Evolutionary conservation across 2,888 invertebrate genomes (phyloP), one percentile per base, ranked within the genome.

Genomic region (Myathropa florea): DNA sequence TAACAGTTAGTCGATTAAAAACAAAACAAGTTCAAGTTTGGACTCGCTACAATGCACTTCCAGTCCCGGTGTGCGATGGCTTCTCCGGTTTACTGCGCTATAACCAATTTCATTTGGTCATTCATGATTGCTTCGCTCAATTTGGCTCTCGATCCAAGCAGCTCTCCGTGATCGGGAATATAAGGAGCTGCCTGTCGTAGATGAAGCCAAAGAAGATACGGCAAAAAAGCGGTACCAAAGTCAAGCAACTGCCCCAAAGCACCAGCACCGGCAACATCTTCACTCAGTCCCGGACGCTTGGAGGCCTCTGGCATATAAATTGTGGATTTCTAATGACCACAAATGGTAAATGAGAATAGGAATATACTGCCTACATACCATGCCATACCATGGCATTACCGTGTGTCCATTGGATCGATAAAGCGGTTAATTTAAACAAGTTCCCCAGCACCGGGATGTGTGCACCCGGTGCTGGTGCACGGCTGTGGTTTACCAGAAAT

Each of bases 1-100:
- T n/a, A 79, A 88, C 88, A 85, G 88, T 88, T 88, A 88, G 80
- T 28, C 78, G 85, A 88, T 85, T 88, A 88, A 82, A 88, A 85
- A 63, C 59, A 85, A 88, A 88, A 82, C 88, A 85, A 88, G 88
- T 88, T 79, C 85, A 75, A 71, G 59, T 81, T 79, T 73, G 70
- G 67, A 60, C 73, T 46, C 23, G 57, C 57, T 57, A 24, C 24
- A 57, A 18, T 57, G 68, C 30, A 28, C 46, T 30, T n/a, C 18
- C 23, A 24, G n/a, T 36, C 33, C 21, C 21, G 18, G 24, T 23
- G 7, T 24, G 39, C 60, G 18, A 21, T 46, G 28, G 67, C 6
- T 28, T 53, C 68, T 26, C 28, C 57, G 28, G 57, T 55, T 75
- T 63, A 2, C 14, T 55, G 55, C 68, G 36, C 79, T 70, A 21